Evolutionary conservation across 1,140 invertebrate genomes (phyloP), one percentile per base, ranked within the genome.

Genomic region (Hormaphis cornu): DNA sequence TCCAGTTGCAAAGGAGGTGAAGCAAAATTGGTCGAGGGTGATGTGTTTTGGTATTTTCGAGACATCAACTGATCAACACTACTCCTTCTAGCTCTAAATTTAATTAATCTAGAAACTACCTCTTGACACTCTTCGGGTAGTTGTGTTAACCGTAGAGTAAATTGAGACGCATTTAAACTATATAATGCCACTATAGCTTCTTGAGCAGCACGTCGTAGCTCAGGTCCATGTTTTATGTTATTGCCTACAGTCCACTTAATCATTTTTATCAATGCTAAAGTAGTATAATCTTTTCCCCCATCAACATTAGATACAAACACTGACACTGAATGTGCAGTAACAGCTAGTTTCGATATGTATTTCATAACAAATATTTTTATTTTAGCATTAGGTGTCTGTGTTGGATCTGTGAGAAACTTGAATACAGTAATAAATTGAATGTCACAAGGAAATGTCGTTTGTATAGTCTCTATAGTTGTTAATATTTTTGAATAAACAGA

Each of bases 401-500:
- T 90, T 14, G 88, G 85, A 80, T 97, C 94, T 48, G 88, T 86
- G n/a, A 97, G 80, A 79, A 94, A 93, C 76, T 88, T 80, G 72
- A 84, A 82, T 42, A 88, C 79, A 50, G 82, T 81, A 69, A 81
- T 80, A 73, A 89, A 81, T 73, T 88, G 82, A 58, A 83, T 79
- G 70, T 86, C 82, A 69, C 78, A 81, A n/a, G 83, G 79, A 76
- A 89, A 88, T 54, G 80, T 82, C 28, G 20, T 48, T 1, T 89
- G 86, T 10, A 97, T 87, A n/a, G 92, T 83, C 71, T 94, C 90
- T 46, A 97, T 78, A 0, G 90, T 91, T 76, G 87, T 87, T 76
- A 90, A 85, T 37, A 97, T 88, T 81, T 97, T 97, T 35, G 84
- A 85, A 75, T 93, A 88, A 71, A 95, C 88, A 2, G 93, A 96